Conservation (phyloP, 2,888 invertebrate genomes). For the Adelphocoris suturalis region DNA sequence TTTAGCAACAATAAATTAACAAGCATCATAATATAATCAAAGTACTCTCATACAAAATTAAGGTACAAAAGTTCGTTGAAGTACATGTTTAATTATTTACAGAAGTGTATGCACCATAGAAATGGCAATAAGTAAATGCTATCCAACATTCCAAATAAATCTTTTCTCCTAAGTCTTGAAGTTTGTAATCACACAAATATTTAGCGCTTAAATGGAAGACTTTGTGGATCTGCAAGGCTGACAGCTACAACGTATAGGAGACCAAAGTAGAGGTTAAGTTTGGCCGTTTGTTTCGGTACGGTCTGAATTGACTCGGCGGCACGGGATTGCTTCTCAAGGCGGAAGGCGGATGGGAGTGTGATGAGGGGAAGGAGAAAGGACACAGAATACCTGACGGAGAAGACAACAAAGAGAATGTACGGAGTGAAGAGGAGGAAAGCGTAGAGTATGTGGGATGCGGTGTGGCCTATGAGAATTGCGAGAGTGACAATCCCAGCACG, state of each 20-base stretch:
- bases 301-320: slow-evolving; percentile 87
- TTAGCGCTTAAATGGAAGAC: slow-evolving; percentile 77
- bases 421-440: slow-evolving; percentile 94
- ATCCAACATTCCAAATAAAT: slow-evolving; percentile 65
- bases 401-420: slow-evolving; percentile 92
- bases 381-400: slow-evolving; percentile 89
- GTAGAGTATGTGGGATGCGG: slow-evolving; percentile 94
- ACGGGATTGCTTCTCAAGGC: slow-evolving; percentile 93
- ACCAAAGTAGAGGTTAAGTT: slow-evolving; percentile 93
- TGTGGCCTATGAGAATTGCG: slow-evolving; percentile 95
- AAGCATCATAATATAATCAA: slow-evolving; percentile 52
- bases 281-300: slow-evolving; percentile 93
- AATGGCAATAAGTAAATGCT: slow-evolving; percentile 66
- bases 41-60: slow-evolving; percentile 57
- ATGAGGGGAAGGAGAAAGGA: slow-evolving; percentile 94
- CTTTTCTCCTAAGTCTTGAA: slow-evolving; percentile 33
- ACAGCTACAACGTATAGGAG: slow-evolving; percentile 92
- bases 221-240: slow-evolving; percentile 79
- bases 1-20: slow-evolving; percentile 69
- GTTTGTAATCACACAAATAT: slow-evolving; percentile 45
- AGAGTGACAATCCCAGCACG: slow-evolving; percentile 95
- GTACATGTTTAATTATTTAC: slow-evolving; percentile 62
- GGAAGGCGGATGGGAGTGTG: slow-evolving; percentile 92
- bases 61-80: slow-evolving; percentile 70
- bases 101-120: slow-evolving; percentile 55